Conservation (phyloP, 2,113 vertebrate species). For the Empidonax traillii region DNA sequence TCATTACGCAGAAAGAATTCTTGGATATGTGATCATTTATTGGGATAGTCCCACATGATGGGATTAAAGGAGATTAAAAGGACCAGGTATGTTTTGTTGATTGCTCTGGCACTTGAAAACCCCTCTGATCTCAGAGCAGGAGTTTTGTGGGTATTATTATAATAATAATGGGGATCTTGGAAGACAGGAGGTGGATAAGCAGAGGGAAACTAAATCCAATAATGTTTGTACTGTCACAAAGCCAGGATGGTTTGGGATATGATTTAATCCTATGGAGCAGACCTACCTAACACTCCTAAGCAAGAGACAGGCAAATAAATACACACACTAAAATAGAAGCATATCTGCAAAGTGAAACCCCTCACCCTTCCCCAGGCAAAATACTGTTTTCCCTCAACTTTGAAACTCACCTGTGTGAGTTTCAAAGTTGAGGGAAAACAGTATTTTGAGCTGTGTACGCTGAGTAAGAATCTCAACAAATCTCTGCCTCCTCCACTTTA, state of each 20-base stretch:
- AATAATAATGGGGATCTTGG: slow-evolving; percentile 36
- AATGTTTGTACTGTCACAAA: slow-evolving; percentile 58
- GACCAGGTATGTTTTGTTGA: slow-evolving; percentile 39
- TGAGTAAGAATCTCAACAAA: not conserved
- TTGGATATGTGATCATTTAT: not conserved
- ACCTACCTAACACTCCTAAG: slow-evolving; percentile 20
- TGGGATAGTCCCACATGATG: slow-evolving; percentile 2
- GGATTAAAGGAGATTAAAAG: slow-evolving; percentile 50
- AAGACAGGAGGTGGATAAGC: not conserved
- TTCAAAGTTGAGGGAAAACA: no score
- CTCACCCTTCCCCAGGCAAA: not conserved
- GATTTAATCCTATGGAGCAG: slow-evolving; percentile 37
- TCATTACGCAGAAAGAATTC: not conserved
- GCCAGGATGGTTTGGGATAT: slow-evolving; percentile 39
- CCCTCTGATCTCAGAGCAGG: slow-evolving; percentile 28
- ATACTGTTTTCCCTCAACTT: not conserved
- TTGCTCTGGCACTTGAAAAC: slow-evolving; percentile 43
- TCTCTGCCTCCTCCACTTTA: not conserved
- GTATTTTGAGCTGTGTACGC: no score
- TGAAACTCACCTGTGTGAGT: not conserved
- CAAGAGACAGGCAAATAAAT: slow-evolving; percentile 25
- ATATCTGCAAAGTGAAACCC: not conserved
- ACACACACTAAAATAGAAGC: not conserved
- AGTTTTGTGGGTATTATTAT: slow-evolving; percentile 30
- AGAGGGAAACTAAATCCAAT: slow-evolving; percentile 47